Evolutionary conservation across 2,888 invertebrate genomes (phyloP), one percentile per base, ranked within the genome.

Genomic region (Argyra leucocephala): DNA sequence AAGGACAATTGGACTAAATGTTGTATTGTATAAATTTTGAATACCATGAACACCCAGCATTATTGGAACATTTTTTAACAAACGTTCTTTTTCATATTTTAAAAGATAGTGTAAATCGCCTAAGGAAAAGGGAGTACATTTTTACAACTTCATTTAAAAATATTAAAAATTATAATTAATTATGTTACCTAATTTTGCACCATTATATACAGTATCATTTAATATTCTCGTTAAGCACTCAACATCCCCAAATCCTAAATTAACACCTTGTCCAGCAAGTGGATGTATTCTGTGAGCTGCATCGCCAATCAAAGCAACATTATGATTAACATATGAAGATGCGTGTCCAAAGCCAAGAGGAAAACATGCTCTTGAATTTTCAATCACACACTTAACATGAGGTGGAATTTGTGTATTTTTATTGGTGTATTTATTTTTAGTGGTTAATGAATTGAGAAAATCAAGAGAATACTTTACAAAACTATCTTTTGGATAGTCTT

Each of bases 261-360:
- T 99, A 0, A 97, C 94, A 9, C 99, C 99, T 81, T 97, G 97
- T 0, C 98, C 98, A 57, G 98, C 98, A 70, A 99, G 78, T 0
- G 98, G 98, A 80, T 99, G 98, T 22, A 98, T 86, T 70, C 95
- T 84, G 81, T 97, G 91, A 0, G 93, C 90, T 59, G 93, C 91
- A 79, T 93, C 93, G 0, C 97, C 97, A 62, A 97, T 84, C 1
- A 98, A 82, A 18, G 87, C 96, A 7, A 90, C 88, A 6, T 93
- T 87, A 5, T 86, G 83, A n/a, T 84, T 84, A 0, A 92, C 87
- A 76, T 98, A 99, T 72, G 88, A 85, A 0, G 90, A 86, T 61
- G 96, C 88, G 77, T 97, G 96, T 0, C 93, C 90, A 73, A 97
- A 91, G 36, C 90, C 93, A 10, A 99, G 82, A 0, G 98, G 98